Percentiles rank a stretch among this genome's conserved stretches.
These are phyloP conservation scores for Noctuana brunneofusca DNA, from an alignment of 2,888 invertebrate genomes.

Conservation along the genomic window DNA sequence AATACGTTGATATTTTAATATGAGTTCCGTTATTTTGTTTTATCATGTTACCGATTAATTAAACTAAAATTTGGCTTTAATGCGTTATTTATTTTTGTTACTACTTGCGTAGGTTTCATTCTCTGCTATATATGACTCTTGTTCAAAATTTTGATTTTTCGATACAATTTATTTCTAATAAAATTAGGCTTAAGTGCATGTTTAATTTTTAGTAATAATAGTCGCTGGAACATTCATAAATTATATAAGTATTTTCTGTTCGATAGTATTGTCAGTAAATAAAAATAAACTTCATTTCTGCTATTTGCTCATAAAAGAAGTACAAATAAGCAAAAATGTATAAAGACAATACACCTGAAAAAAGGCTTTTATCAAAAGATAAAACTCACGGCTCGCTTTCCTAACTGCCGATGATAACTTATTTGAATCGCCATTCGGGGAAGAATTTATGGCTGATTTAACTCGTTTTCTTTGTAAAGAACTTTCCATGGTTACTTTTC, in stretches of 20 bases:
- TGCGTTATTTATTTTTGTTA: background rate
- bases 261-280: background rate
- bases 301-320: slow-evolving; percentile 18
- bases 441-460: slow-evolving; percentile 73
- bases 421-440: slow-evolving; percentile 67
- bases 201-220: too few relatives aligned
- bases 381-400: slow-evolving; percentile 61
- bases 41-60: background rate
- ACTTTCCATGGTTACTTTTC: slow-evolving; percentile 48
- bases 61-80: background rate
- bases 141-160: too few relatives aligned
- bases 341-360: slow-evolving; percentile 39
- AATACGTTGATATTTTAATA: slow-evolving; percentile 31
- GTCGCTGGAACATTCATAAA: too few relatives aligned
- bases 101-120: background rate
- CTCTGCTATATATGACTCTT: too few relatives aligned
- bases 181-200: too few relatives aligned
- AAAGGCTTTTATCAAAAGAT: slow-evolving; percentile 58
- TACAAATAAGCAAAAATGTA: slow-evolving; percentile 37
- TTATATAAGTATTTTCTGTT: too few relatives aligned
- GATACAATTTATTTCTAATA: too few relatives aligned
- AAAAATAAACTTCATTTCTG: background rate
- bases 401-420: slow-evolving; percentile 75
- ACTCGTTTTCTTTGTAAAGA: slow-evolving; percentile 67
- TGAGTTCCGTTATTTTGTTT: background rate